Evolutionary conservation across 2,113 vertebrate species (phyloP).

Genomic region (Leptocoma aspasia): DNA sequence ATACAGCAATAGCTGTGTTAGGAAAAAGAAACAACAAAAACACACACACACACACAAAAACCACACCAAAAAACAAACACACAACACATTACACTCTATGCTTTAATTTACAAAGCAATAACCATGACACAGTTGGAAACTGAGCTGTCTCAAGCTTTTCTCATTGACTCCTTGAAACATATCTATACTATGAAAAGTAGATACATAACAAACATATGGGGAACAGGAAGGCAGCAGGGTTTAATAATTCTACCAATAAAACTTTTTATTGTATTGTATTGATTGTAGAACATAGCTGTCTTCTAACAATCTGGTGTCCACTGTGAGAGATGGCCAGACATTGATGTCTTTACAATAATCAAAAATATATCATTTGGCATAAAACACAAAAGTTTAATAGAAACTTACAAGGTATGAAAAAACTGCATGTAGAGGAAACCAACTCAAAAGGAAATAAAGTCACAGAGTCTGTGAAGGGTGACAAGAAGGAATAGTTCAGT

Average conservation of each 20-base stretch:
- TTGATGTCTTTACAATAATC: fast-evolving
- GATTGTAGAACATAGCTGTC: background rate
- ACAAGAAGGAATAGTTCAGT: background rate
- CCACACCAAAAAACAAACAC: background rate
- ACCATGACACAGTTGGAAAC: conserved; percentile 19
- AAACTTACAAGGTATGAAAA: background rate
- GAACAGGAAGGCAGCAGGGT: background rate
- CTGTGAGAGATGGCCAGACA: background rate
- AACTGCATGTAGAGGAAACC: background rate
- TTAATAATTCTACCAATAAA: background rate
- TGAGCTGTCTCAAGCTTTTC: background rate
- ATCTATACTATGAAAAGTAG: background rate
- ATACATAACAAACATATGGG: background rate
- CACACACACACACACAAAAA: background rate
- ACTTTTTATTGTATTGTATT: background rate
- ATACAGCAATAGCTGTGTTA: conserved; percentile 59
- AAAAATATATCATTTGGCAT: background rate
- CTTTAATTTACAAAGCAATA: conserved; percentile 55
- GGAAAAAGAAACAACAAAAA: conserved; percentile 58
- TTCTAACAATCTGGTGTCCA: background rate
- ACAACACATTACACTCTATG: conserved; percentile 41
- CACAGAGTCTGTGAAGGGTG: background rate
- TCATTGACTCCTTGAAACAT: background rate
- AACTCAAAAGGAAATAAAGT: background rate
- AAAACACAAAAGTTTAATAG: background rate